Conservation (phyloP, 1,140 invertebrate species). For the Brachionus calyciflorus region DNA sequence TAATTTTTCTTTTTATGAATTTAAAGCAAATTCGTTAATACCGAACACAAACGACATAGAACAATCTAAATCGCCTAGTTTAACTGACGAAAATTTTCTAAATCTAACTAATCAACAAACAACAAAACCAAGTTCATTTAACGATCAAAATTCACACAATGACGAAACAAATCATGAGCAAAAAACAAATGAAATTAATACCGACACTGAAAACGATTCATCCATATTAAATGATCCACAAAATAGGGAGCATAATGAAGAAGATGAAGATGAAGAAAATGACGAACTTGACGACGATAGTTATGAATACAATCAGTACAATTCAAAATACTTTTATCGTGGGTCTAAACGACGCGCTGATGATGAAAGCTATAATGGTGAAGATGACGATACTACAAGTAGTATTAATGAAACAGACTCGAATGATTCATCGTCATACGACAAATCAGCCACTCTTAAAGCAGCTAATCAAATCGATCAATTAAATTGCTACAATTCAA, state of each 20-base stretch:
- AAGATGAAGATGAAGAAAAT: not conserved
- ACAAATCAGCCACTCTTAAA: slow-evolving; percentile 13
- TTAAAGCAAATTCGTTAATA: not conserved
- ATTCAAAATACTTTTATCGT: not conserved
- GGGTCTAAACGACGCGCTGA: not conserved
- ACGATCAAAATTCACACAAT: too few species aligned
- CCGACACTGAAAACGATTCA: not conserved
- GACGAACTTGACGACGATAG: slow-evolving; percentile 15
- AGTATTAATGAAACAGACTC: slow-evolving; percentile 21
- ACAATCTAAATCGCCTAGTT: slow-evolving; percentile 25
- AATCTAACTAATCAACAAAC: not conserved
- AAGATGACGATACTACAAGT: slow-evolving; percentile 20
- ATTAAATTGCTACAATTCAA: not conserved
- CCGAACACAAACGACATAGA: not conserved
- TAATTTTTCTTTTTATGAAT: not conserved
- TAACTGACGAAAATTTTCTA: slow-evolving; percentile 24
- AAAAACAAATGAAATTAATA: too few species aligned
- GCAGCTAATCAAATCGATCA: slow-evolving; percentile 27
- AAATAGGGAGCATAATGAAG: not conserved
- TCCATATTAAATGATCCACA: not conserved
- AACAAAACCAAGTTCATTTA: too few species aligned
- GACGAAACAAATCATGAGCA: too few species aligned
- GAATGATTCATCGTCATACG: not conserved
- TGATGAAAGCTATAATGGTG: slow-evolving; percentile 2
- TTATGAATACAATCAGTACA: slow-evolving; percentile 2